A percentile compares a stretch with the other conserved stretches of the same genome.
Evolutionary conservation across 1,140 invertebrate genomes (phyloP).

Genomic region (Uloborus diversus): DNA sequence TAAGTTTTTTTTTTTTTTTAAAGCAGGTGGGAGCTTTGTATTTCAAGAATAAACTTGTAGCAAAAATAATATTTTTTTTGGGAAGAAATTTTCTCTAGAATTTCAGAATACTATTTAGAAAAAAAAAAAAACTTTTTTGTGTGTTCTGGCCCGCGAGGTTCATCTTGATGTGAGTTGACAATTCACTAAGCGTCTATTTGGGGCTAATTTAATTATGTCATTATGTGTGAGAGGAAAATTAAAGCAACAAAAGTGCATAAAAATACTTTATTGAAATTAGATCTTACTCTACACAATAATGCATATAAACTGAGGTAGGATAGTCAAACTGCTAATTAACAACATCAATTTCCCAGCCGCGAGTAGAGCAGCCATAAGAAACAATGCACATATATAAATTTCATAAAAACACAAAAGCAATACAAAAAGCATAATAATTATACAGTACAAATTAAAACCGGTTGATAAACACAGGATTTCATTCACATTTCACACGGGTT

Average conservation of each 20-base stretch:
- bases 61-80: too few species aligned
- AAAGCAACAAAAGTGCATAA: constrained; percentile 15
- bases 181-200: too few species aligned
- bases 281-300: constrained; percentile 13
- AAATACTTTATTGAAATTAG: constrained; percentile 52
- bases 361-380: neutral
- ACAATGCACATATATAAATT: neutral
- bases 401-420: neutral
- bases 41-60: too few species aligned
- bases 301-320: constrained; percentile 16
- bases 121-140: too few species aligned
- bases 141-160: too few species aligned
- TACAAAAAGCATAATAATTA: neutral
- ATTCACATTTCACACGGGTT: constrained; percentile 23
- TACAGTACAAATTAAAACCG: neutral
- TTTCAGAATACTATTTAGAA: too few species aligned
- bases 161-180: too few species aligned
- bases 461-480: neutral
- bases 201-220: neutral
- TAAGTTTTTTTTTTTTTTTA: too few species aligned
- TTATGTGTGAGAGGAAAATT: neutral
- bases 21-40: too few species aligned
- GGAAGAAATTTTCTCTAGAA: too few species aligned
- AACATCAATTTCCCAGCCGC: neutral
- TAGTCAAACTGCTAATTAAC: neutral